Evolutionary conservation across 1,140 invertebrate species (phyloP).

Genomic region (Triops cancriformis): DNA sequence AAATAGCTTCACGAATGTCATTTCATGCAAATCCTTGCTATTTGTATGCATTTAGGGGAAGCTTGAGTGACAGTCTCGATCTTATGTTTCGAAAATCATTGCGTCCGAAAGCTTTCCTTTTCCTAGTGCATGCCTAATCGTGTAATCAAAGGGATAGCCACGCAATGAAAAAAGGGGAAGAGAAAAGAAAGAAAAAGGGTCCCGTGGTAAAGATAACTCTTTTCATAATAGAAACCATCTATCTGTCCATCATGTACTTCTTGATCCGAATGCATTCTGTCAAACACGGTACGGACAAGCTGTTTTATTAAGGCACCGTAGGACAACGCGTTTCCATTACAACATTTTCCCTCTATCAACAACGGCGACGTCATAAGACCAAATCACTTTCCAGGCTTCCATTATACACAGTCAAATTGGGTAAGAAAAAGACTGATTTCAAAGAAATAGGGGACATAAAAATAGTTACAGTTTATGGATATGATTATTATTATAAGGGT

Average conservation of each 20-base stretch:
- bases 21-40: neutral
- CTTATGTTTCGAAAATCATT: neutral
- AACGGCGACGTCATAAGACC: neutral
- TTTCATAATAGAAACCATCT: neutral
- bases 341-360: neutral
- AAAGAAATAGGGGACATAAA: neutral
- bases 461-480: neutral
- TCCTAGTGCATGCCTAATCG: neutral
- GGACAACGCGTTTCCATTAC: neutral
- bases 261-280: neutral
- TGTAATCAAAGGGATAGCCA: neutral
- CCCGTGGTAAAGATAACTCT: neutral
- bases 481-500: neutral
- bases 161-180: neutral
- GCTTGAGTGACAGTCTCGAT: neutral
- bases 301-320: constrained; percentile 1
- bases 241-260: neutral
- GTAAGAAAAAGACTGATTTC: neutral
- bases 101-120: neutral
- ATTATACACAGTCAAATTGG: neutral
- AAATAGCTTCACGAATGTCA: no score
- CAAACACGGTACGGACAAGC: neutral
- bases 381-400: neutral
- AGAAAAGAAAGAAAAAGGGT: neutral
- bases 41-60: neutral